A percentile compares a stretch with the other conserved stretches of the same genome.
phyloP scores from a whole-genome alignment of 2,113 vertebrate species.

The Gambusia holbrooki region DNA sequence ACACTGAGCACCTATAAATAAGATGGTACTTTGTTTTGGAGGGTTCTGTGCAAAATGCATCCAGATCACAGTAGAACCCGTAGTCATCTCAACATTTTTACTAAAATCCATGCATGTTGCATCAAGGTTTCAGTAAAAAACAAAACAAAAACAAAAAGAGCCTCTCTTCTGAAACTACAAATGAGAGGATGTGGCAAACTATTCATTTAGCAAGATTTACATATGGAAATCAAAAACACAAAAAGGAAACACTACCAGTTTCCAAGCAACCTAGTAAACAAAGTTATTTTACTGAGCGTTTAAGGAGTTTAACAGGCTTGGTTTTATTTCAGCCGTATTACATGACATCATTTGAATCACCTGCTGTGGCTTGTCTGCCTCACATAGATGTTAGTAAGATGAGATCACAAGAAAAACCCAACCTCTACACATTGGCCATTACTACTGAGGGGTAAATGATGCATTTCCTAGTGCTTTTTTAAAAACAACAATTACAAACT shows the following conservation, averaged over 20 bases:
- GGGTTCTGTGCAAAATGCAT: not conserved
- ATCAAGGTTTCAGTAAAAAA: conserved; percentile 14
- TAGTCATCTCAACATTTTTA: not conserved
- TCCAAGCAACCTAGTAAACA: not conserved
- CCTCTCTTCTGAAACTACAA: not conserved
- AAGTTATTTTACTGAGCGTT: conserved; percentile 6
- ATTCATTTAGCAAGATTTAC: not conserved
- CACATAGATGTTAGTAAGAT: conserved; percentile 11
- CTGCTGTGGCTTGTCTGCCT: conserved; percentile 41
- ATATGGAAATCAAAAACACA: conserved; percentile 1
- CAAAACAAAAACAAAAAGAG: no score
- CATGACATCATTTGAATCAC: conserved; percentile 49
- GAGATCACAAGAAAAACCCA: conserved; percentile 52
- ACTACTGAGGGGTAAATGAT: conserved; percentile 10
- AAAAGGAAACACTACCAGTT: not conserved
- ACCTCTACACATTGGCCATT: conserved; percentile 12
- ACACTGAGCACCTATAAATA: conserved; percentile 44
- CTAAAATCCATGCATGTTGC: not conserved
- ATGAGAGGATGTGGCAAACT: not conserved
- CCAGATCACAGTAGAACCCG: not conserved
- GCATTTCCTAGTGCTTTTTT: not conserved
- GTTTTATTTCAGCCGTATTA: conserved; percentile 18
- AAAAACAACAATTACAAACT: not conserved
- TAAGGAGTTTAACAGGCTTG: conserved; percentile 17
- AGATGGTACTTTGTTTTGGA: conserved; percentile 7